phyloP scores from a whole-genome alignment of 1,140 invertebrate genomes.

The Atta texana region DNA sequence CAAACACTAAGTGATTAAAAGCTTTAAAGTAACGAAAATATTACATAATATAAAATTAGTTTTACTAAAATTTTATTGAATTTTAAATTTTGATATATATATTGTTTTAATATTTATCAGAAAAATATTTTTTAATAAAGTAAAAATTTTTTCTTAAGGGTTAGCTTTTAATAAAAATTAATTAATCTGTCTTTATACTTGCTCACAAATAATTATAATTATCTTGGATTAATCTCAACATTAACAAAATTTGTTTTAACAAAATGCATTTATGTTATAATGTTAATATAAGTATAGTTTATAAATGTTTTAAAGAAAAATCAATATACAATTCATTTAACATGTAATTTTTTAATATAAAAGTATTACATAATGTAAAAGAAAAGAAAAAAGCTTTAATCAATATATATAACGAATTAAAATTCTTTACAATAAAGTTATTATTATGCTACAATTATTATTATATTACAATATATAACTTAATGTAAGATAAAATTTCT shows the following conservation, averaged over 20 bases:
- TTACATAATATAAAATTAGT: not conserved
- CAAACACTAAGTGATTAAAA: not conserved
- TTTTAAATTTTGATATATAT: not conserved
- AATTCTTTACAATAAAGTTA: not conserved
- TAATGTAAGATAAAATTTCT: not conserved
- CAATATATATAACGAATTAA: not conserved
- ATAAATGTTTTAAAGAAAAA: not conserved
- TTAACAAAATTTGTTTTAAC: not conserved
- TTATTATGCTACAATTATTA: not conserved
- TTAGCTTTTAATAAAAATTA: constrained; percentile 16
- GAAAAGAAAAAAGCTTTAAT: not conserved
- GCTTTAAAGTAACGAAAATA: not conserved
- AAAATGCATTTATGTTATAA: not conserved
- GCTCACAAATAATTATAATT: not conserved
- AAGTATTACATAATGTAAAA: not conserved
- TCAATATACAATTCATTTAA: not conserved
- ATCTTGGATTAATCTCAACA: not conserved
- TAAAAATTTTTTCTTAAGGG: not conserved
- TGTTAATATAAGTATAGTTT: not conserved
- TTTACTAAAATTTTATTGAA: not conserved
- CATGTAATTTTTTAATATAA: not conserved
- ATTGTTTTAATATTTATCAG: constrained; percentile 1
- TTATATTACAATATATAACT: not conserved
- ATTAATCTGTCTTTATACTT: constrained; percentile 9
- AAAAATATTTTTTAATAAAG: constrained; percentile 10